phyloP scores from a whole-genome alignment of 2,888 invertebrate species.

The Harmothoe impar region DNA sequence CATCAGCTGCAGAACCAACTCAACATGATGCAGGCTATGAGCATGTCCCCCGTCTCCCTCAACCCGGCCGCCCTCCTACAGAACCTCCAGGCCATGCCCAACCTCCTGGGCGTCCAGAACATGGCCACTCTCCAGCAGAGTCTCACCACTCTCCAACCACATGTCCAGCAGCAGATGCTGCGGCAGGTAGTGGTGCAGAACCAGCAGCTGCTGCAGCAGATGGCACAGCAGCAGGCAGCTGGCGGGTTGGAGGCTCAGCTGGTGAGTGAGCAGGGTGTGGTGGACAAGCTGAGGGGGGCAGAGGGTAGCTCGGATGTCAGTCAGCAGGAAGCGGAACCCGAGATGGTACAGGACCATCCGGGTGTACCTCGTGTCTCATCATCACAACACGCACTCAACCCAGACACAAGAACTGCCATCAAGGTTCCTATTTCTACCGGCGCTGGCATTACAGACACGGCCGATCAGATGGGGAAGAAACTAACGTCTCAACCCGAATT shows the following conservation, averaged over 20 bases:
- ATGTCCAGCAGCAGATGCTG: conserved; percentile 72
- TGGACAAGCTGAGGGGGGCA: background rate
- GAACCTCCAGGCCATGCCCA: conserved; percentile 10
- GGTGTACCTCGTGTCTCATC: background rate
- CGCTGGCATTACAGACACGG: no score
- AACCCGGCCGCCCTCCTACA: conserved; percentile 9
- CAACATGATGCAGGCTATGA: conserved; percentile 74
- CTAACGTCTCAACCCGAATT: no score
- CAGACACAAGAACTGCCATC: background rate
- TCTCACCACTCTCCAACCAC: conserved; percentile 75
- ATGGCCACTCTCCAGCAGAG: conserved; percentile 68
- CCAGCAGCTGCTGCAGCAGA: conserved; percentile 54
- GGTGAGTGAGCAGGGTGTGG: background rate
- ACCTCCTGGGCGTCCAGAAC: background rate
- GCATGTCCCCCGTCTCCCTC: conserved; percentile 59
- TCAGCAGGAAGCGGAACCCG: background rate
- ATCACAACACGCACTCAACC: background rate
- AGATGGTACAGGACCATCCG: no score
- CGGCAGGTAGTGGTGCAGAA: conserved; percentile 64
- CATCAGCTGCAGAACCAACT: conserved; percentile 67
- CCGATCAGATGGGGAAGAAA: background rate
- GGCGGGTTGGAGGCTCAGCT: background rate
- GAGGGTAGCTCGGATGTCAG: background rate
- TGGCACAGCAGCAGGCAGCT: conserved; percentile 30
- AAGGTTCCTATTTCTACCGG: no score